These are phyloP conservation scores for Macrobrachium nipponense DNA, from an alignment of 1,140 invertebrate species.

Conservation along the genomic window DNA sequence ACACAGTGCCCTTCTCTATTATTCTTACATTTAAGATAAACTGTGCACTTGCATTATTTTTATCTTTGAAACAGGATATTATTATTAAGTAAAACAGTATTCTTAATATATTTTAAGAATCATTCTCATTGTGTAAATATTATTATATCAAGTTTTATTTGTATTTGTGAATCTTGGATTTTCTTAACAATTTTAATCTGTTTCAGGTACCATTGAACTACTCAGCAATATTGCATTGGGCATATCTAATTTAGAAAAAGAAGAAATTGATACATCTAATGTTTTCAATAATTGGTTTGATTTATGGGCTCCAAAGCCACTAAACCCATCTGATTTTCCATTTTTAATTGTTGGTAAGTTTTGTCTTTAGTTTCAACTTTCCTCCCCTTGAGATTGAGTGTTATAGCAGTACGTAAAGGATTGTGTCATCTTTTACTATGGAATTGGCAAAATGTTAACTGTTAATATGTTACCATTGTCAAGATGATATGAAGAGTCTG, in stretches of 20 bases:
- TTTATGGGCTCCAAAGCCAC: constrained; percentile 25
- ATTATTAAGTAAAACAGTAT: too few relatives aligned
- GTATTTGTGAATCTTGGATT: not conserved
- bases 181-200: not conserved
- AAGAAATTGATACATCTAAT: not conserved
- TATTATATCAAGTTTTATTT: too few relatives aligned
- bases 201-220: constrained; percentile 41
- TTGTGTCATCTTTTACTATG: too few relatives aligned
- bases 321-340: constrained; percentile 23
- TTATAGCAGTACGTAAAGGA: too few relatives aligned
- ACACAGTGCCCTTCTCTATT: too few relatives aligned
- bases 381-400: not conserved
- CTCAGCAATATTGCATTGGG: constrained; percentile 30
- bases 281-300: constrained; percentile 21
- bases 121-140: too few relatives aligned
- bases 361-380: not conserved
- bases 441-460: not conserved
- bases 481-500: too few relatives aligned
- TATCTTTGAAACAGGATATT: too few relatives aligned
- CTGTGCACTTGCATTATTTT: too few relatives aligned
- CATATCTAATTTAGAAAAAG: constrained; percentile 6
- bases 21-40: too few relatives aligned
- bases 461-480: too few relatives aligned
- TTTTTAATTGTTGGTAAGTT: constrained; percentile 43
- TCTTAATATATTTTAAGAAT: too few relatives aligned